Conservation (phyloP, 2,113 vertebrate genomes). For the Ranitomeya variabilis region DNA sequence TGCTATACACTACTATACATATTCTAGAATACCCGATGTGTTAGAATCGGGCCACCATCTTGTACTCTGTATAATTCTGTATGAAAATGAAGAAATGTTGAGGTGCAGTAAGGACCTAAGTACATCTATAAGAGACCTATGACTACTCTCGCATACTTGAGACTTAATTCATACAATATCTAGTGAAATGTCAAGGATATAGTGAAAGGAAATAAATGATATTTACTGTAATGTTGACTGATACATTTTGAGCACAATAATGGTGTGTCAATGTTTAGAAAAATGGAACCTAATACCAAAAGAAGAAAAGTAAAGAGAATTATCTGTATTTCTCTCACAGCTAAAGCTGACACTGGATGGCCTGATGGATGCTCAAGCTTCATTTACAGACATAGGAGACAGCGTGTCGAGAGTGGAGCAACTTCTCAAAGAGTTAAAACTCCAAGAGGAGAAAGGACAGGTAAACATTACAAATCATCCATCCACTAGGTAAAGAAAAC, state of each 20-base stretch:
- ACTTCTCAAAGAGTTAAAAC: slow-evolving; percentile 81
- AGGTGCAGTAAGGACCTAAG: too few relatives aligned
- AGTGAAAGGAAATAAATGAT: too few relatives aligned
- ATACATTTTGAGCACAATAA: neutral
- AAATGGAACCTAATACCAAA: neutral
- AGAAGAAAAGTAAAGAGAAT: neutral
- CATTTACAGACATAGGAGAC: slow-evolving; percentile 78
- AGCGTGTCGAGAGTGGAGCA: slow-evolving; percentile 79
- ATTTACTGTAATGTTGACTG: too few relatives aligned
- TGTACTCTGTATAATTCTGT: too few relatives aligned
- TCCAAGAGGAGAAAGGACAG: slow-evolving; percentile 85
- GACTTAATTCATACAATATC: neutral
- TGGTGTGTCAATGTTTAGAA: neutral
- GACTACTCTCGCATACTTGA: too few relatives aligned
- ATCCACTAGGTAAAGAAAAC: neutral
- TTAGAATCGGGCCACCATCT: too few relatives aligned
- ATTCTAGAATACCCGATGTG: too few relatives aligned
- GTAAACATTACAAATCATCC: slow-evolving; percentile 62
- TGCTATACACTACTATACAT: too few relatives aligned
- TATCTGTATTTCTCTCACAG: slow-evolving; percentile 65
- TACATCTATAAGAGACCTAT: too few relatives aligned
- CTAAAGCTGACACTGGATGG: slow-evolving; percentile 83
- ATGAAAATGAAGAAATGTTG: too few relatives aligned
- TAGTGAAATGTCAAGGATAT: too few relatives aligned
- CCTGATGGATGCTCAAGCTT: slow-evolving; percentile 75